Evolutionary conservation across 35 echinoderm and acorn worm species (phyloP).

Genomic region (Ptychodera flava): DNA sequence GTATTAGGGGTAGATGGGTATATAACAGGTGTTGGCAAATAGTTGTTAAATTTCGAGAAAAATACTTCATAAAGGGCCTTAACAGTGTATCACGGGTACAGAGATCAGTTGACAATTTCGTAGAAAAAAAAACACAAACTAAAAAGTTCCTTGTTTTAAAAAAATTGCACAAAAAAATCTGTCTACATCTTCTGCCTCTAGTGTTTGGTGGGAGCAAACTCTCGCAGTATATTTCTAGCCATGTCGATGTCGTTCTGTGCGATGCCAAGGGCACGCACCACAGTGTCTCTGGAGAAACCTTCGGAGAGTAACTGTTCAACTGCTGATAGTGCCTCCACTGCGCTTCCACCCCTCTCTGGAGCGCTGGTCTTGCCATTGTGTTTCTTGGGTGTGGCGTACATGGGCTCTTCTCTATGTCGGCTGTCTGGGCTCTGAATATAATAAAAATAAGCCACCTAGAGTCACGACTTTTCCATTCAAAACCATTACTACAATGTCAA

Average conservation of each 20-base stretch:
- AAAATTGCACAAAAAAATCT: background rate
- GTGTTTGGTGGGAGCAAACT: conserved; percentile 23
- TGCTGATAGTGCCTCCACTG: background rate
- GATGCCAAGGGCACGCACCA: conserved; percentile 79
- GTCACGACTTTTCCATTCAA: too few species aligned
- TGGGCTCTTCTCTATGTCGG: background rate
- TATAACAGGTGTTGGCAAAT: too few species aligned
- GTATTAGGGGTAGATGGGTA: too few species aligned
- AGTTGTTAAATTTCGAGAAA: too few species aligned
- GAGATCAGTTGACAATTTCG: too few species aligned
- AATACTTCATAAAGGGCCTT: too few species aligned
- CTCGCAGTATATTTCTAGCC: conserved; percentile 63
- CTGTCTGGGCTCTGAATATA: too few species aligned
- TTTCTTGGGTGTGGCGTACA: background rate
- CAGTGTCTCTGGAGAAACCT: conserved; percentile 57
- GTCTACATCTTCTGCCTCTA: background rate
- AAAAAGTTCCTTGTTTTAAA: background rate
- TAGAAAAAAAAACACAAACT: too few species aligned
- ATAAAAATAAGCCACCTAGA: too few species aligned
- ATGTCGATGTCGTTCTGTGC: conserved; percentile 70
- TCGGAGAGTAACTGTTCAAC: conserved; percentile 27
- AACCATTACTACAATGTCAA: too few species aligned
- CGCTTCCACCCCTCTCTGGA: background rate
- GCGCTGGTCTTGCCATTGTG: background rate
- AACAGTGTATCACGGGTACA: too few species aligned